Percentiles rank a stretch among this genome's conserved stretches.
These are phyloP conservation scores for Triplophysa yarkandensis DNA, from an alignment of 2,797 vertebrate species.

Conservation along the genomic window DNA sequence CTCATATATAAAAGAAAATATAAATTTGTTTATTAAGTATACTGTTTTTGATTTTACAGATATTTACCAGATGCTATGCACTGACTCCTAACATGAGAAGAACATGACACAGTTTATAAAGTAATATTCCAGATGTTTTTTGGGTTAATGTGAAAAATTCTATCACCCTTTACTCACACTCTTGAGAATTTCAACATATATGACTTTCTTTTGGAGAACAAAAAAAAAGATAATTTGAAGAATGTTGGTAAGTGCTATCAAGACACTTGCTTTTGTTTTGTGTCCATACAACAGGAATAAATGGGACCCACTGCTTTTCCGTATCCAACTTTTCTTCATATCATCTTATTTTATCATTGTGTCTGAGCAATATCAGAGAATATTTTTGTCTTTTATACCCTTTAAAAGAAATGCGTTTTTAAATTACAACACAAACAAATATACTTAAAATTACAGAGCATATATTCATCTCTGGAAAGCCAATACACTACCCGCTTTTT, in stretches of 20 bases:
- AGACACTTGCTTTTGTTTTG: no score
- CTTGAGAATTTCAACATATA: no score
- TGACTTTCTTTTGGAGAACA: no score
- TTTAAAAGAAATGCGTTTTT: not conserved
- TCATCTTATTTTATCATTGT: not conserved
- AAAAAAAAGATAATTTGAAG: no score
- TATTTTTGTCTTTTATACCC: not conserved
- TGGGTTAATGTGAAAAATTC: no score
- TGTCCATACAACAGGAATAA: no score
- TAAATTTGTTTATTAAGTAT: not conserved
- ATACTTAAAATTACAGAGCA: not conserved
- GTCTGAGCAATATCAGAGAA: not conserved
- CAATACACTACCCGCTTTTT: constrained; percentile 1
- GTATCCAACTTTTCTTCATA: no score
- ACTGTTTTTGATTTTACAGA: not conserved
- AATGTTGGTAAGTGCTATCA: no score
- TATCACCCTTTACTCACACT: no score
- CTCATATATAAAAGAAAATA: not conserved
- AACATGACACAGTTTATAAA: not conserved
- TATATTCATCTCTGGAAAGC: not conserved
- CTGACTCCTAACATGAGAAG: not conserved
- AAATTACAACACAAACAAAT: constrained; percentile 6
- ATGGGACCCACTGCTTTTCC: no score
- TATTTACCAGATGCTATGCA: not conserved
- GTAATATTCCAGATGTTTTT: not conserved